Conservation (phyloP, 2,113 vertebrate genomes). For the Catharus minimus region DNA sequence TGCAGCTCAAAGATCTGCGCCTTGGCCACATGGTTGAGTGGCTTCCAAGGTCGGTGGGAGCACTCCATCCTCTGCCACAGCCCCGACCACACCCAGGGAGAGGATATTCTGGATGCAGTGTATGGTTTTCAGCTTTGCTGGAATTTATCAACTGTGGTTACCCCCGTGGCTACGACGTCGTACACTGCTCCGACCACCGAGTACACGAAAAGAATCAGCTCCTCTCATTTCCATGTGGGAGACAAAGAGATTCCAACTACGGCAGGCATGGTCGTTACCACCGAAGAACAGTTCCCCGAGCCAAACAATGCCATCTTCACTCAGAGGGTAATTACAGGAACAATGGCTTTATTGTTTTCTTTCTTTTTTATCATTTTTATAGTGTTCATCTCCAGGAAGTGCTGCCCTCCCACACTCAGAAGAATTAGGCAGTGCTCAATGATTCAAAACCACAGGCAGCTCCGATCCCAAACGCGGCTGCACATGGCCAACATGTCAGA, state of each 20-base stretch:
- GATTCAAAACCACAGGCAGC: slow-evolving; percentile 97
- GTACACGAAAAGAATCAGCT: slow-evolving; percentile 91
- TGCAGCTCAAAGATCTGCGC: slow-evolving; percentile 96
- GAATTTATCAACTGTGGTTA: slow-evolving; percentile 91
- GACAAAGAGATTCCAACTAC: slow-evolving; percentile 95
- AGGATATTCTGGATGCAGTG: slow-evolving; percentile 97
- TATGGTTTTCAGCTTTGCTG: slow-evolving; percentile 98
- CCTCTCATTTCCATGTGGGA: slow-evolving; percentile 91
- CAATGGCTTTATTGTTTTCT: slow-evolving; percentile 98
- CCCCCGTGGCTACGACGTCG: slow-evolving; percentile 79
- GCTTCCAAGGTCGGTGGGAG: slow-evolving; percentile 97
- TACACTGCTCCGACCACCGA: slow-evolving; percentile 84
- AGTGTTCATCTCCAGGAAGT: slow-evolving; percentile 98
- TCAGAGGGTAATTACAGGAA: slow-evolving; percentile 96
- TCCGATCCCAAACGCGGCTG: slow-evolving; percentile 96
- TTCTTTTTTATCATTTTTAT: slow-evolving; percentile 99
- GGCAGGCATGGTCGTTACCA: slow-evolving; percentile 83
- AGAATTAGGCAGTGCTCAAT: slow-evolving; percentile 97
- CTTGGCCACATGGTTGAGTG: slow-evolving; percentile 92
- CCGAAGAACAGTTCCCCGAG: slow-evolving; percentile 85
- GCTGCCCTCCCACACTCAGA: slow-evolving; percentile 95
- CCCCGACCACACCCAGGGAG: slow-evolving; percentile 95
- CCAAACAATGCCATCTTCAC: slow-evolving; percentile 95
- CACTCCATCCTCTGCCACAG: slow-evolving; percentile 95
- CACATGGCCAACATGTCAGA: slow-evolving; percentile 96